A percentile compares a stretch with the other conserved stretches of the same genome.
phyloP scores from a whole-genome alignment of 2,888 invertebrate genomes.

The Noctua pronuba region DNA sequence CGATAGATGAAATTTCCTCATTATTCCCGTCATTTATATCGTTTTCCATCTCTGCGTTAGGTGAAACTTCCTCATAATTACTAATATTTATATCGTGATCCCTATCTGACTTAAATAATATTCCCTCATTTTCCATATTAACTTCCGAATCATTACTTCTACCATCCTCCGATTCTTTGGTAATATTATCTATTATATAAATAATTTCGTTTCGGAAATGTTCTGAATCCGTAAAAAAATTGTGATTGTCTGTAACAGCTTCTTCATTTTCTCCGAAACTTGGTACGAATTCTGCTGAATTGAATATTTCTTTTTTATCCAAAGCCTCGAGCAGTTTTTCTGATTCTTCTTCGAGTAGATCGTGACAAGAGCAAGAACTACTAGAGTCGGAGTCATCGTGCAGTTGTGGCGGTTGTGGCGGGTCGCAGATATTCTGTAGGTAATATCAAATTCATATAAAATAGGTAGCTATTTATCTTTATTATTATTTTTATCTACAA shows the following conservation, averaged over 20 bases:
- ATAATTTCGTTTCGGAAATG: slow-evolving; percentile 63
- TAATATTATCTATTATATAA: slow-evolving; percentile 50
- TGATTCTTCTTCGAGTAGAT: slow-evolving; percentile 14
- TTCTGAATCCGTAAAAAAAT: slow-evolving; percentile 26
- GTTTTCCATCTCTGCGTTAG: not conserved
- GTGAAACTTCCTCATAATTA: no score
- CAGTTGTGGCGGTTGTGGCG: slow-evolving; percentile 32
- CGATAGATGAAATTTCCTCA: not conserved
- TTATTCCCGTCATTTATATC: not conserved
- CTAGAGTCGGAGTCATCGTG: not conserved
- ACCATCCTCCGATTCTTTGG: slow-evolving; percentile 14
- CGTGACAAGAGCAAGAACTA: slow-evolving; percentile 2
- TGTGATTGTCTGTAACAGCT: not conserved
- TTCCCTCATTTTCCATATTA: slow-evolving; percentile 10
- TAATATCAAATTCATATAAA: slow-evolving; percentile 11
- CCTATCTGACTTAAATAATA: not conserved
- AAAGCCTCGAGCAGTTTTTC: not conserved
- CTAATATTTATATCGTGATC: not conserved
- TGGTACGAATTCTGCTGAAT: not conserved
- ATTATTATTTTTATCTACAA: not conserved
- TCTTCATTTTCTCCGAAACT: slow-evolving; percentile 4
- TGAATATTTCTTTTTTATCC: slow-evolving; percentile 11
- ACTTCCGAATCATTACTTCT: not conserved
- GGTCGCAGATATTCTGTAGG: slow-evolving; percentile 66
- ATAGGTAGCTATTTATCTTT: slow-evolving; percentile 1